These are phyloP conservation scores for Speoplatyrhinus poulsoni DNA, from an alignment of 2,113 vertebrate species.

Conservation along the genomic window DNA sequence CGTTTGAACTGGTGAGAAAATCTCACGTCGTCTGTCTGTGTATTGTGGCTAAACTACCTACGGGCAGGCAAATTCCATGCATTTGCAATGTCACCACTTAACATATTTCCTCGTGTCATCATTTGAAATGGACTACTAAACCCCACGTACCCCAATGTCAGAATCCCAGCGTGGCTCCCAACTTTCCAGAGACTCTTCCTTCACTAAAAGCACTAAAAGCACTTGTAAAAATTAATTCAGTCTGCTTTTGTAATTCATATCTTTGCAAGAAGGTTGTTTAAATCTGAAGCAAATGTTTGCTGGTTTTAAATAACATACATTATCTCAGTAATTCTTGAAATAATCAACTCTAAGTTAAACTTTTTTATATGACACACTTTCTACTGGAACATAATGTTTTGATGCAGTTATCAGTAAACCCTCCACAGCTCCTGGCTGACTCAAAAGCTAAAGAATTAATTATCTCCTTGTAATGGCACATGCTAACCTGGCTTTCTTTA, in stretches of 20 bases:
- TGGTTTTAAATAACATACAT: neutral
- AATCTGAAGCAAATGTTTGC: constrained; percentile 11
- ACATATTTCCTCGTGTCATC: constrained; percentile 64
- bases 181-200: constrained; percentile 24
- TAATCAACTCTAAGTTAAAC: neutral
- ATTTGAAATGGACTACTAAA: constrained; percentile 57
- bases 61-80: constrained; percentile 62
- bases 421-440: constrained; percentile 53
- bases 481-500: constrained; percentile 55
- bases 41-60: constrained; percentile 58
- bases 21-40: constrained; percentile 1
- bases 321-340: neutral
- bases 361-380: constrained; percentile 17
- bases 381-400: constrained; percentile 41
- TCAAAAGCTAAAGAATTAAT: constrained; percentile 43
- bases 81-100: constrained; percentile 68
- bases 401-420: constrained; percentile 38
- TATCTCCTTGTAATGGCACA: constrained; percentile 56
- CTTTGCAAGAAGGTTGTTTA: constrained; percentile 7
- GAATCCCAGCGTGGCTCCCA: constrained; percentile 31
- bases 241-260: constrained; percentile 34
- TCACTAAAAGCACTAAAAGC: neutral
- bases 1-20: constrained; percentile 34
- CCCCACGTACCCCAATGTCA: constrained; percentile 41
- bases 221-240: constrained; percentile 37